Evolutionary conservation across 2,797 vertebrate genomes (phyloP), one percentile per base, ranked within the genome.

Genomic region (Sebastes jordani): DNA sequence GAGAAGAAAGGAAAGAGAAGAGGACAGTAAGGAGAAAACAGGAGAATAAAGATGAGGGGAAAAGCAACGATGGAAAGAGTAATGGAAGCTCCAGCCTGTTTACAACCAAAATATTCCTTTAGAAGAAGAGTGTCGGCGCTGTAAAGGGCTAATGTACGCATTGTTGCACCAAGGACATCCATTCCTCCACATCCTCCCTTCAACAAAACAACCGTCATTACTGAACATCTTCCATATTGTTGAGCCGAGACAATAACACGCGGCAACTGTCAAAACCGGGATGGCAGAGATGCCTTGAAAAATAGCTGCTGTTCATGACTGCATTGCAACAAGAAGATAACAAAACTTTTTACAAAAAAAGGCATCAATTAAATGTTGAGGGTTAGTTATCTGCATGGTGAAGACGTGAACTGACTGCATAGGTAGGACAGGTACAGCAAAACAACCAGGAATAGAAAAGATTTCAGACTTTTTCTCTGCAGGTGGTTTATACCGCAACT

Each of bases 101-200:
- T 52, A 32, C 66, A 64, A 68, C 18, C 11, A 63, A 76, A 65
- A 29, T 22, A 30, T 56, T 70, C 18, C 22, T 61, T 66, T 32
- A 61, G 46, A 25, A 56, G 54, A 58, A 27, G 59, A 42, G 36
- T n/a, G 55, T 1, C 8, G 6, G 22, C 9, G 0, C 59, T 82
- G 42, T 54, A 82, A 71, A 76, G 52, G 72, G 74, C 56, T 74
- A 67, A 77, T 80, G 56, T 42, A 14, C 27, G 34, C 38, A 67
- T 81, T 84, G 79, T 56, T 7, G 5, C 32, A 36, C 63, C 75
- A 84, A 84, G 87, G 84, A 74, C 84, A 59, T 2, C n/a, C 16
- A 7, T 18, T 23, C 14, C 32, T 81, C 64, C 6, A 13, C 3
- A 52, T 42, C 16, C 22, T 64, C 14, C 59, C 18, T 25, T 52